Evolutionary conservation across 2,888 invertebrate genomes (phyloP).

Genomic region (Tethea ocularis): DNA sequence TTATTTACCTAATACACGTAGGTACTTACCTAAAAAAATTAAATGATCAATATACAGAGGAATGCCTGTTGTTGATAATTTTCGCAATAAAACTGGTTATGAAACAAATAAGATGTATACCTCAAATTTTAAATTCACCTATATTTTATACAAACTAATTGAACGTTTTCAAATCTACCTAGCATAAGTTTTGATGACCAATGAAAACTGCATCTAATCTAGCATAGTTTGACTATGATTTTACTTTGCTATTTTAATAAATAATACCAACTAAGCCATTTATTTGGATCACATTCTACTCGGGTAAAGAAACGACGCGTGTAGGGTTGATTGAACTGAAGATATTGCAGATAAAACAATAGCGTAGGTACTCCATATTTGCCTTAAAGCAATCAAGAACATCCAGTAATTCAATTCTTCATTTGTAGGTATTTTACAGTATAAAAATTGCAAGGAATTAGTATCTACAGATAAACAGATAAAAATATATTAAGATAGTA

Average conservation of each 20-base stretch:
- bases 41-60: too few species aligned
- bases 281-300: slow-evolving; percentile 48
- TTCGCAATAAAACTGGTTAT: too few species aligned
- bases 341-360: slow-evolving; percentile 36
- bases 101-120: not conserved
- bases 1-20: too few species aligned
- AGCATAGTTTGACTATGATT: not conserved
- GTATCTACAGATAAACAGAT: not conserved
- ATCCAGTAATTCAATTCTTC: not conserved
- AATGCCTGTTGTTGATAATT: too few species aligned
- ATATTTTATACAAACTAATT: not conserved
- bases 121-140: not conserved
- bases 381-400: not conserved
- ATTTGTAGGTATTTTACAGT: not conserved
- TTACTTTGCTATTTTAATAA: not conserved
- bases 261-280: slow-evolving; percentile 34
- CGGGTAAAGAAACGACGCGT: slow-evolving; percentile 33
- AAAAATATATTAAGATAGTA: not conserved
- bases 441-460: not conserved
- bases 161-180: not conserved
- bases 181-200: not conserved
- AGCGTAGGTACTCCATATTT: not conserved
- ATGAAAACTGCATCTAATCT: slow-evolving; percentile 2
- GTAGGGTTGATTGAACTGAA: slow-evolving; percentile 58
- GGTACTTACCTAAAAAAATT: too few species aligned